Percentiles rank a stretch among this genome's conserved stretches.
Conservation (phyloP, 2,888 invertebrate genomes). For the Lithosia quadra region DNA sequence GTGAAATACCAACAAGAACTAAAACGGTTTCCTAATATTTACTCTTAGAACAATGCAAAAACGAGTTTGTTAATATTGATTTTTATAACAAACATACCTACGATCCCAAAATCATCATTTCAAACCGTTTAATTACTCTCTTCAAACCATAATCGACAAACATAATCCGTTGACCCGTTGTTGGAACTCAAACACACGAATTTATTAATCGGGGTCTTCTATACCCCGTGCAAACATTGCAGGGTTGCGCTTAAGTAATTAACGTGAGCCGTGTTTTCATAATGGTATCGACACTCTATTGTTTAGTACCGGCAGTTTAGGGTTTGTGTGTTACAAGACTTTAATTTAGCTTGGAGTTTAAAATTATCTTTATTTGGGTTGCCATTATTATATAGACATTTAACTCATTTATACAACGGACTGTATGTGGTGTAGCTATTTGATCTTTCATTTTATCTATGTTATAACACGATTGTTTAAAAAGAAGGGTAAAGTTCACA, state of each 20-base stretch:
- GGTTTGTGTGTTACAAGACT: conserved; percentile 20
- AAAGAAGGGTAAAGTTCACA: no score
- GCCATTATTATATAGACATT: neutral
- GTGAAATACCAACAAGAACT: neutral
- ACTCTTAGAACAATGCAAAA: neutral
- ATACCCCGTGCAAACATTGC: conserved; percentile 69
- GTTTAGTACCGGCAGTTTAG: conserved; percentile 53
- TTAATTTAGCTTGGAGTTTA: conserved; percentile 7
- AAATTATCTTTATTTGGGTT: neutral
- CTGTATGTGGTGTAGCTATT: neutral
- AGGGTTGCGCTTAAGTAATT: conserved; percentile 76
- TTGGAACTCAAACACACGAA: conserved; percentile 75
- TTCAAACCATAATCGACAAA: conserved; percentile 57
- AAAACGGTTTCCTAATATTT: neutral
- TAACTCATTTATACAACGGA: neutral
- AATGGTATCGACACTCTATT: conserved; percentile 64
- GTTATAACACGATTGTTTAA: no score
- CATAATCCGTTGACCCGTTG: conserved; percentile 63
- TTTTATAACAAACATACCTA: conserved; percentile 20
- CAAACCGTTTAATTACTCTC: conserved; percentile 56
- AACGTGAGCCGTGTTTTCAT: conserved; percentile 76
- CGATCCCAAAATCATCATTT: conserved; percentile 32
- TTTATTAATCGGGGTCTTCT: conserved; percentile 74
- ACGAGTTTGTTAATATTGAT: conserved; percentile 4
- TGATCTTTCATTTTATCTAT: neutral